A percentile compares a stretch with the other conserved stretches of the same genome.
Conservation (phyloP, 2,888 invertebrate genomes). For the Petrolisthes cinctipes region DNA sequence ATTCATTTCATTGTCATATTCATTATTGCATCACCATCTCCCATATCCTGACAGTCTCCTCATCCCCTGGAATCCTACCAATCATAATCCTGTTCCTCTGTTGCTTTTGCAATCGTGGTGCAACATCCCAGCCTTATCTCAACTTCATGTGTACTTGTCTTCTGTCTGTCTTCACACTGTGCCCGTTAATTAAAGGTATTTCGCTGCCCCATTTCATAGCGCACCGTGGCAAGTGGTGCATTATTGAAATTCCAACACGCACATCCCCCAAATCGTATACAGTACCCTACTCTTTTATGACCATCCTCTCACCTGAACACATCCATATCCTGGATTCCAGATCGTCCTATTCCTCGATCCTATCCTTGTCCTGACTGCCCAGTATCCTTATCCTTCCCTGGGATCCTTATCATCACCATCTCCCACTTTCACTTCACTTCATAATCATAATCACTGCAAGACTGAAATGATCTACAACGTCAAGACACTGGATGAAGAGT, state of each 20-base stretch:
- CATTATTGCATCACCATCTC: conserved; percentile 8
- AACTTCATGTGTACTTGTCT: not conserved
- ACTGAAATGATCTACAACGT: not conserved
- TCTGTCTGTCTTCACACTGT: not conserved
- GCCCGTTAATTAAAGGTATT: not conserved
- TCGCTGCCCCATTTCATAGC: not conserved
- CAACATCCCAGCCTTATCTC: not conserved
- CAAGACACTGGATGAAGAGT: not conserved
- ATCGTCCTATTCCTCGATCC: not conserved
- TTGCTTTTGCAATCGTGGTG: not conserved
- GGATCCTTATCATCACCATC: not conserved
- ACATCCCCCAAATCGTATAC: not conserved
- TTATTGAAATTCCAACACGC: not conserved
- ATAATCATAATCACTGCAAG: not conserved
- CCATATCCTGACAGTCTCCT: conserved; percentile 7
- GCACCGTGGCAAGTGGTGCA: conserved; percentile 64
- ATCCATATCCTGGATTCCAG: not conserved
- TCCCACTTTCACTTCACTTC: not conserved
- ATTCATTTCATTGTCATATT: not conserved
- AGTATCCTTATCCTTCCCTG: conserved; percentile 4
- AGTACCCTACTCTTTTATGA: conserved; percentile 11
- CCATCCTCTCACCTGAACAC: not conserved
- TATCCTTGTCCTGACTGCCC: not conserved
- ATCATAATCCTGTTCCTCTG: conserved; percentile 13
- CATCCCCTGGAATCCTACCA: not conserved